phyloP scores from a whole-genome alignment of 2,888 invertebrate species.

The Drosophila quinaria region DNA sequence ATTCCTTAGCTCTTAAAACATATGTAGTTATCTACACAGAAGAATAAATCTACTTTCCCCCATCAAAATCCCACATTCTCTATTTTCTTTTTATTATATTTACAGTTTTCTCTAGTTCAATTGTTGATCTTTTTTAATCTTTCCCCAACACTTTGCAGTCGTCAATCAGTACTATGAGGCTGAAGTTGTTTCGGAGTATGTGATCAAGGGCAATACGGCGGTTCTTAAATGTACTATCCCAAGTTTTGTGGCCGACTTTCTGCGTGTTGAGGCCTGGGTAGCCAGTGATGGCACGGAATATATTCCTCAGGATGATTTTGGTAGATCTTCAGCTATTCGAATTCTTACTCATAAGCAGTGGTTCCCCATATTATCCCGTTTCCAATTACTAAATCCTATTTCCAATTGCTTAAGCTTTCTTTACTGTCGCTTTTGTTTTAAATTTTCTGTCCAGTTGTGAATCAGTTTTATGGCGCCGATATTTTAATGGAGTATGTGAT shows the following conservation, averaged over 20 bases:
- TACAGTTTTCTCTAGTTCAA: constrained; percentile 7
- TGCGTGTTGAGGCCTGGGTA: constrained; percentile 94
- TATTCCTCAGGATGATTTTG: constrained; percentile 90
- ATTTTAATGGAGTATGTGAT: constrained; percentile 91
- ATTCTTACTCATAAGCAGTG: constrained; percentile 23
- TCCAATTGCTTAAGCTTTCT: constrained; percentile 6
- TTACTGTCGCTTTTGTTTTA: constrained; percentile 18
- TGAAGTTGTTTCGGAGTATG: constrained; percentile 95
- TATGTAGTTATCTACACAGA: constrained; percentile 2
- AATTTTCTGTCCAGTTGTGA: constrained; percentile 87
- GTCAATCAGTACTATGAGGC: constrained; percentile 96
- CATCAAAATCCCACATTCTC: background rate
- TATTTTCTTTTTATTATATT: constrained; percentile 22
- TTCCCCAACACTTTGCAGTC: constrained; percentile 87
- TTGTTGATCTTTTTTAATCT: constrained; percentile 4
- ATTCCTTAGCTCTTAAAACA: constrained; percentile 26
- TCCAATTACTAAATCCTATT: constrained; percentile 1
- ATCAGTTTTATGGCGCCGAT: constrained; percentile 90
- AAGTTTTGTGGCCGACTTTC: constrained; percentile 96
- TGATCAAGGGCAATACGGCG: constrained; percentile 94
- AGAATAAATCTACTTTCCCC: constrained; percentile 2
- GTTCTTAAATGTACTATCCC: constrained; percentile 96
- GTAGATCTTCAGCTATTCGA: constrained; percentile 86
- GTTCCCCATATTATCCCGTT: constrained; percentile 7
- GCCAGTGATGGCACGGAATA: constrained; percentile 90